Evolutionary conservation across 1,140 invertebrate genomes (phyloP), one percentile per base, ranked within the genome.

Genomic region (Tetragnatha versicolor): DNA sequence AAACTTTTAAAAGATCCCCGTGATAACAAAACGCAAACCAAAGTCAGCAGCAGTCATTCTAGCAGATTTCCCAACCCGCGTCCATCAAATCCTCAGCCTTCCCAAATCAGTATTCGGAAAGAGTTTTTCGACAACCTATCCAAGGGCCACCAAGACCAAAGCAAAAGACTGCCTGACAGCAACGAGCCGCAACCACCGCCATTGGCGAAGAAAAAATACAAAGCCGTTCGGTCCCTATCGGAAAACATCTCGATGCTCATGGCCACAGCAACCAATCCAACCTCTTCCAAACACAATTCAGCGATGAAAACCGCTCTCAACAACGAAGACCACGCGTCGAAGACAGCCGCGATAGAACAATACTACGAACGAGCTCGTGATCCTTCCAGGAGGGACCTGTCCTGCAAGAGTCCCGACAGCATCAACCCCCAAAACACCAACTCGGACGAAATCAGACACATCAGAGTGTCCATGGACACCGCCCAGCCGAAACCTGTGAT

Each of bases 391-490:
- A n/a, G n/a, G n/a, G n/a, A n/a, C n/a, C n/a, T n/a, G n/a, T n/a
- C n/a, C n/a, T n/a, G n/a, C n/a, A n/a, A n/a, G n/a, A n/a, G n/a
- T n/a, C n/a, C n/a, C n/a, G n/a, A n/a, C n/a, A n/a, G n/a, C n/a
- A n/a, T n/a, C n/a, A n/a, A 58, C 22, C 55, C n/a, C 9, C n/a
- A 45, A 45, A n/a, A 45, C 63, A n/a, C n/a, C n/a, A n/a, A n/a
- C n/a, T n/a, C n/a, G 14, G 76, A 79, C n/a, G 76, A 79, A 39
- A 79, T 79, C 35, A 31, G 76, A 0, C 76, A 79, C 7, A 69
- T 79, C 35, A 17, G 76, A 17, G 76, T 79, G n/a, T 79, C 76
- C n/a, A 79, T 79, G 76, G 65, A 79, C 69, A 33, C 76, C 2
- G 37, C 37, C 10, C 6, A 14, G 3, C 4, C 27, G 2, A 39